Evolutionary conservation across 2,888 invertebrate species (phyloP), one percentile per base, ranked within the genome.

Genomic region (Exephanes ischioxanthus): DNA sequence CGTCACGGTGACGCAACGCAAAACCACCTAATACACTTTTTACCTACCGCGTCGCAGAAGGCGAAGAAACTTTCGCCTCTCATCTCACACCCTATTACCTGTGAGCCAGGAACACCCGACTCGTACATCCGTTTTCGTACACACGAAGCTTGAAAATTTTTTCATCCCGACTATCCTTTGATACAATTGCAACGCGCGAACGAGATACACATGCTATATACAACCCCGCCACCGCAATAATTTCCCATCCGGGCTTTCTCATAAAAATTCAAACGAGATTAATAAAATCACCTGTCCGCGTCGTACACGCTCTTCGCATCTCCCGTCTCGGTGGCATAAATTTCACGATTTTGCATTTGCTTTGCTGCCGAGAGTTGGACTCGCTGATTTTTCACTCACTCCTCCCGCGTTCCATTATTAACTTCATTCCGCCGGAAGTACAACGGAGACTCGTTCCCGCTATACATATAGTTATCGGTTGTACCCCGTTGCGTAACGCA

Each of bases 31-130:
- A 61, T 63, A 63, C 48, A 85, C 85, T 86, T 90, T n/a, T 22
- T 90, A 89, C 88, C 89, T 87, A 73, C 58, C 58, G 58, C 53
- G 55, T 58, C 77, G 83, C 85, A 84, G 80, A 88, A 87, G 79
- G 67, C 78, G 66, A 68, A 41, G 48, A 6, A 70, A 70, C 30
- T 51, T n/a, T 14, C 16, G 16, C 45, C n/a, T 3, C 22, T 16
- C 19, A 16, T 14, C 22, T 16, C 9, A 6, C 51, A 70, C 16
- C 61, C 30, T 14, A 14, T 4, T 26, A 26, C 30, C 16, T 26
- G 14, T 16, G 16, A 61, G 14, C 61, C 14, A 26, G 4, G 14
- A 61, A 30, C 26, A 14, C 26, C 30, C 58, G 11, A 14, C 61
- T 0, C 26, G 6, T 16, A 14, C 61, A 26, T 61, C 30, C 14